Conservation (phyloP, 2,113 vertebrate species). For the Corvus hawaiiensis region DNA sequence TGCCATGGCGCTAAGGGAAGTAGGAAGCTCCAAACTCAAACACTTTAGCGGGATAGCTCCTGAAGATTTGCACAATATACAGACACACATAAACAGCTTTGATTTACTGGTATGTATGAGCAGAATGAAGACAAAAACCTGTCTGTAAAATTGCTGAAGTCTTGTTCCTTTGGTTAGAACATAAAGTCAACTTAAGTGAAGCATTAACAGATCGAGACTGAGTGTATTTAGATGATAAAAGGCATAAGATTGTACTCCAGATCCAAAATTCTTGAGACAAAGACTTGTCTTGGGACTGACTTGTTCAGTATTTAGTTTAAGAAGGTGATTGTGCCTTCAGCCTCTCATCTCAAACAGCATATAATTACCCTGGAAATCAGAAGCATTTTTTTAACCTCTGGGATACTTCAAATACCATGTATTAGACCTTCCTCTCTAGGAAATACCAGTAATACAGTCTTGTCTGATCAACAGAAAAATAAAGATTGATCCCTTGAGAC, state of each 20-base stretch:
- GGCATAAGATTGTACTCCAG: neutral
- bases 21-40: conserved; percentile 80
- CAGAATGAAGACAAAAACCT: neutral
- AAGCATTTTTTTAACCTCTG: neutral
- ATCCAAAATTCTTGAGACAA: neutral
- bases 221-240: neutral
- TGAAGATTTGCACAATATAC: conserved; percentile 93
- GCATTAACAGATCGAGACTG: neutral
- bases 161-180: neutral
- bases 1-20: conserved; percentile 85
- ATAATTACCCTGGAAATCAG: neutral
- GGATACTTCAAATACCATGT: neutral
- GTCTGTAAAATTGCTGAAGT: neutral
- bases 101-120: conserved; percentile 84
- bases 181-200: neutral
- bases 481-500: neutral
- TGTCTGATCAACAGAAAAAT: neutral
- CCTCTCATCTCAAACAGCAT: neutral
- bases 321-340: neutral
- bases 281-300: neutral
- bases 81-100: conserved; percentile 84
- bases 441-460: neutral
- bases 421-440: neutral
- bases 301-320: neutral
- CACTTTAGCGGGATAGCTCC: conserved; percentile 79